Base-by-base conservation (phyloP, 1,140 invertebrate species). In the Leptinotarsa defecta region DNA sequence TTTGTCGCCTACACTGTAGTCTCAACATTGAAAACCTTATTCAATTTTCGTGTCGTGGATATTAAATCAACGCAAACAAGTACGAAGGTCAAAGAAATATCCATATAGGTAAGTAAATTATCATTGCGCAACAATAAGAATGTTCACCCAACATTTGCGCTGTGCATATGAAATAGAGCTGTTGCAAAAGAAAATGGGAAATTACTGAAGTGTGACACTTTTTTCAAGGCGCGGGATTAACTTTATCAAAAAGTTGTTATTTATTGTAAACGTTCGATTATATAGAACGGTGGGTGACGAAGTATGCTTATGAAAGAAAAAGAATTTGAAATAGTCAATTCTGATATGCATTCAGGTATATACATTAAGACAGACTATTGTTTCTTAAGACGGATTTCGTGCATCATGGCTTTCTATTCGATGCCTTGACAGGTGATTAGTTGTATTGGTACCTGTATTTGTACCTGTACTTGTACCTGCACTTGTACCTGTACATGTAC, bases 131-230 rank as follows among this genome's bases (percentile, higher is more conserved):
- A 65, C 20, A 22, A 15, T 20, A 65, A 65, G 27, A 65, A 65
- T 34, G 27, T 22, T 15, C 20, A 65, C 11, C 13, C 20, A 65
- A 65, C 64, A 65, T 65, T 65, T 34, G 11, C 64, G 20, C 15
- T 17, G 43, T 19, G n/a, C 19, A 48, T 48, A 69, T 43, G 68
- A 48, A 48, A 69, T 48, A 48, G 43, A 48, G 4, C 20, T 43
- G 8, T 69, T 69, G 68, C 68, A 69, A 69, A 69, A 69, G 24
- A 69, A 69, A 69, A 48, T 69, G 15, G 43, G 8, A 68, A 65
- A 48, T 49, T 69, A 69, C 24, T 48, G 68, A 48, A 69, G 27
- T 69, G 68, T 69, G 68, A 69, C 68, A 69, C 68, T 48, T 69
- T 69, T 43, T 69, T 20, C 24, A 69, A 69, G 27, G 68, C 13